These are phyloP conservation scores for Umimayanthus chanpuru DNA, from an alignment of 92 coral and sea anemone genomes.

Conservation along the genomic window DNA sequence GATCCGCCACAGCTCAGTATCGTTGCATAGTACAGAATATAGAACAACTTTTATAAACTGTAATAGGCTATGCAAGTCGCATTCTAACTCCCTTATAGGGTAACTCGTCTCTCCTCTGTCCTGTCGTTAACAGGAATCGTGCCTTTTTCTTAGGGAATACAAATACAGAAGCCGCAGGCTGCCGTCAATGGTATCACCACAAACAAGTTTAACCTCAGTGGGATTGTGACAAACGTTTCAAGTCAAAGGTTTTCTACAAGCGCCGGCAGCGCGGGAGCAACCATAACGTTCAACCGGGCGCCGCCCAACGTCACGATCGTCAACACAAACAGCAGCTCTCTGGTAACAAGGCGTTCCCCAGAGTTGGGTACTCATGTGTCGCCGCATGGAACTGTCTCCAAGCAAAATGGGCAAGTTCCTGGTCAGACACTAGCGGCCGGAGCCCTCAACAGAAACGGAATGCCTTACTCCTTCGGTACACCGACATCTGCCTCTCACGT, in stretches of 20 bases:
- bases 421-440: slow-evolving; percentile 2
- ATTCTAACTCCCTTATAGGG: neutral
- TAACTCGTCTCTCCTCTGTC: neutral
- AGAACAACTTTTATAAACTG: neutral
- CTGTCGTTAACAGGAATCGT: neutral
- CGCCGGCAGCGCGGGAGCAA: slow-evolving; percentile 76
- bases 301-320: slow-evolving; percentile 77
- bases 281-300: slow-evolving; percentile 85
- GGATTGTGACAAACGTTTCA: slow-evolving; percentile 86
- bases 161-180: slow-evolving; percentile 50
- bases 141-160: slow-evolving; percentile 59
- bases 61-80: neutral
- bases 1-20: too few relatives aligned
- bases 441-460: slow-evolving; percentile 14
- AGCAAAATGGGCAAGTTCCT: slow-evolving; percentile 25
- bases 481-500: slow-evolving; percentile 2
- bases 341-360: slow-evolving; percentile 36
- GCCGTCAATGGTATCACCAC: slow-evolving; percentile 33
- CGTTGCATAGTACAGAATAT: too few relatives aligned
- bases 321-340: slow-evolving; percentile 60
- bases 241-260: slow-evolving; percentile 82
- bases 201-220: slow-evolving; percentile 51
- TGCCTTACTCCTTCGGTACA: slow-evolving; percentile 21
- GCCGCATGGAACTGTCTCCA: slow-evolving; percentile 9
- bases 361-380: slow-evolving; percentile 28